Base-by-base conservation (phyloP, 1,140 invertebrate species). In the Pachyrhynchus sulphureomaculatus region DNA sequence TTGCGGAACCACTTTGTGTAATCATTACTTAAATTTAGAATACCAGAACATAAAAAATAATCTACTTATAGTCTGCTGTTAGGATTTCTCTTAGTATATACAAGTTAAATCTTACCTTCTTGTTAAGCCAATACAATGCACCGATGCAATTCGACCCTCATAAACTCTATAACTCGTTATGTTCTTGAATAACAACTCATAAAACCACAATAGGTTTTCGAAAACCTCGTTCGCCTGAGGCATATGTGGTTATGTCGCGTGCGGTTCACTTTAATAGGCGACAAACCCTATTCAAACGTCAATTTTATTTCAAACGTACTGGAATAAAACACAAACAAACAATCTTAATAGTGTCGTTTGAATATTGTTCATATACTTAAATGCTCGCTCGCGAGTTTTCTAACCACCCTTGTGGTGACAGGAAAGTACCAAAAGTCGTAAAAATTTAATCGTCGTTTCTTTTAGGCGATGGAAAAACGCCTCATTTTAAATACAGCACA, bases 171-270 rank as follows among this genome's bases (percentile, higher is more conserved):
- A 44, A 56, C 45, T 45, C 21, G 39, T 24, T 44, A 44, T 36
- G 21, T 44, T 24, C 32, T 45, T 29, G 33, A 10, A 23, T 56
- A 45, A 44, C 39, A 44, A 34, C 53, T 44, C 53, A 29, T 56
- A 56, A 56, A 56, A 32, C 15, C 29, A 56, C 45, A 56, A 56
- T 17, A 20, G 24, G 20, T 45, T 41, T 56, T 56, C 44, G 21
- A 24, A 56, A 56, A 32, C 20, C 13, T 15, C 23, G 41, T 34
- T 56, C 8, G 53, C 42, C 32, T 34, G 39, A 21, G 53, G 53
- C 53, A 56, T 45, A 45, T 56, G 53, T 45, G 53, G 53, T 56
- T 56, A 6, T 41, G 53, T 56, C 53, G 53, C 53, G 53, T 56
- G 53, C 53, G 53, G 41, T 45, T 33, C 42, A 44, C 44, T 56